A percentile compares a stretch with the other conserved stretches of the same genome.
phyloP scores from a whole-genome alignment of 2,888 invertebrate genomes.

The Stenolophus ochropezus region DNA sequence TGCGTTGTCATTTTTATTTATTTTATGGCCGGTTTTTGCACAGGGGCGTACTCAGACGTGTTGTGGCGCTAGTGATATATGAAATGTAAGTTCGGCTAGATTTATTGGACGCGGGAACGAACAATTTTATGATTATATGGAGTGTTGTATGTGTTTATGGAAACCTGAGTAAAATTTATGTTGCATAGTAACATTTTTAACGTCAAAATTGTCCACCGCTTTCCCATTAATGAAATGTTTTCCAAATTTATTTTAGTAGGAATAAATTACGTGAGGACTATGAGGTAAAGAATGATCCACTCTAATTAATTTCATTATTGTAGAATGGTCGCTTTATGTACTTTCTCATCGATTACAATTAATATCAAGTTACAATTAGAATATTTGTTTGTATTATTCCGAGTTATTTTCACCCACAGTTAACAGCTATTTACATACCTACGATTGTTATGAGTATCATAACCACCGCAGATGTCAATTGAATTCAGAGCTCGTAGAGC shows the following conservation, averaged over 20 bases:
- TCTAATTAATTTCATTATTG: not conserved
- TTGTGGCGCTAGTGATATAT: conserved; percentile 24
- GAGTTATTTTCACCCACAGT: too few species aligned
- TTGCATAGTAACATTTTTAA: conserved; percentile 12
- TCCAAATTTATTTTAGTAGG: not conserved
- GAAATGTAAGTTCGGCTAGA: conserved; percentile 32
- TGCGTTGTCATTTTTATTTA: conserved; percentile 42
- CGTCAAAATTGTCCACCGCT: not conserved
- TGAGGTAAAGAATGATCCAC: not conserved
- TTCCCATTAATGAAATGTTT: not conserved
- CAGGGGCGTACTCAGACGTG: conserved; percentile 24
- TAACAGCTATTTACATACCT: too few species aligned
- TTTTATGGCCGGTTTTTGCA: conserved; percentile 18
- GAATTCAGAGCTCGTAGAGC: too few species aligned
- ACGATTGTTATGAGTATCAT: too few species aligned
- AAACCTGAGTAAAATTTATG: conserved; percentile 15
- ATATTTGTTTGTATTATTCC: too few species aligned
- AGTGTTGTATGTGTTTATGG: conserved; percentile 33
- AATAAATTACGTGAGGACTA: not conserved
- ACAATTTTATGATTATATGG: conserved; percentile 33
- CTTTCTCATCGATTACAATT: too few species aligned
- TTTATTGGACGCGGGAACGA: conserved; percentile 12
- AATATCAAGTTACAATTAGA: too few species aligned
- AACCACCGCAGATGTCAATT: too few species aligned
- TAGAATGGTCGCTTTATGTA: not conserved